Base-by-base conservation (phyloP, 1,140 invertebrate genomes). In the Anthonomus grandis region DNA sequence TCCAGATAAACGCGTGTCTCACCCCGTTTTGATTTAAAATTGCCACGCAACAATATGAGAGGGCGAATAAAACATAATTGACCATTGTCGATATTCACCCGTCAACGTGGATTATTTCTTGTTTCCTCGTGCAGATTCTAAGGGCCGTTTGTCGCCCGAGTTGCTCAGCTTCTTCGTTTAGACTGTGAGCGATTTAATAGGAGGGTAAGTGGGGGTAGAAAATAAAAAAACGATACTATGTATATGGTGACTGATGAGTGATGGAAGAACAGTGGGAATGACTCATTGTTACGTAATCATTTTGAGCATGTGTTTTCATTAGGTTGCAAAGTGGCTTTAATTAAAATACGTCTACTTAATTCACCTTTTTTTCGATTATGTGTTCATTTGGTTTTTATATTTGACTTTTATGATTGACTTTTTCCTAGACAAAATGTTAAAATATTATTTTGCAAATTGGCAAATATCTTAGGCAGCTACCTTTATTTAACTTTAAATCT, bases 1-100 rank as follows among this genome's bases (percentile, higher is more conserved):
- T 41, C 24, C 27, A 54, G 25, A 21, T 45, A 54, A 23, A 27
- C 51, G 51, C 37, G 51, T 45, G 34, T 50, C 41, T 54, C 51
- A 54, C 51, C 51, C 51, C 51, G 51, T 54, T 54, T 54, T 54
- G 51, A 54, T 54, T 54, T 45, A 54, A 54, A 54, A 54, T 54
- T 54, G 51, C 51, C 51, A 54, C 51, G 51, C 51, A 54, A 54
- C 51, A 54, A 45, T 54, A 54, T 54, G 41, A 54, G 51, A 54
- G 51, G 51, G 51, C 51, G 51, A 54, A 54, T 54, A 54, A 45
- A 45, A 54, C 51, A 45, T 54, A 54, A 54, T 54, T 45, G 51
- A 54, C 51, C 41, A 54, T 54, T 54, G 51, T 54, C 51, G 41
- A 54, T 54, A 54, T 54, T 44, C 51, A 54, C 51, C 51, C 51